Conservation (phyloP, 2,888 invertebrate genomes). For the Hypercompe scribonia region DNA sequence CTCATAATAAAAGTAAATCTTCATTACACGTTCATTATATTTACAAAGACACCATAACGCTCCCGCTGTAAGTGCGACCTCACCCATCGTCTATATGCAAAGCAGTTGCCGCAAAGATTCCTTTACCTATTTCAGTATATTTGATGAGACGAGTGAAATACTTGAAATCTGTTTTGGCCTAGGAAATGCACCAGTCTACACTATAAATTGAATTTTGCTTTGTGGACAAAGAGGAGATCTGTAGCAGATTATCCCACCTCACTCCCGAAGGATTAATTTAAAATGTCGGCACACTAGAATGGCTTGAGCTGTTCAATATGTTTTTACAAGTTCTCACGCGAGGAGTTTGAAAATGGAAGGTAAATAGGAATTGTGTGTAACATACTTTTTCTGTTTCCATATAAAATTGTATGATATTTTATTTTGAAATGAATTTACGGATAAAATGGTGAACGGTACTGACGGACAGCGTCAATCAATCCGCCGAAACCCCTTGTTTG, state of each 20-base stretch:
- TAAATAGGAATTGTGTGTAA: not conserved
- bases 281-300: constrained; percentile 22
- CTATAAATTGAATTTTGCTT: constrained; percentile 56
- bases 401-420: not conserved
- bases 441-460: not conserved
- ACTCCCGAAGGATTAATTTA: constrained; percentile 42
- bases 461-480: not conserved
- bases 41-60: too few species aligned
- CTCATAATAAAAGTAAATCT: too few species aligned
- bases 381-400: not conserved
- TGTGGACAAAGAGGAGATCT: constrained; percentile 43
- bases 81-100: constrained; percentile 36
- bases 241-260: constrained; percentile 39
- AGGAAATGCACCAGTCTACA: constrained; percentile 48
- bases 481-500: not conserved
- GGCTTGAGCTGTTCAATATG: not conserved
- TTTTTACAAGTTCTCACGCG: constrained; percentile 9
- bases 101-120: constrained; percentile 59
- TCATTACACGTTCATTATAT: too few species aligned
- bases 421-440: not conserved
- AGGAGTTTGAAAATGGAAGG: not conserved
- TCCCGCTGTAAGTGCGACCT: constrained; percentile 28
- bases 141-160: constrained; percentile 44
- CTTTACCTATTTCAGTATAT: constrained; percentile 56
- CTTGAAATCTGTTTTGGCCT: constrained; percentile 61